These are phyloP conservation scores for Sparus aurata DNA, from an alignment of 2,797 vertebrate species.

Conservation along the genomic window DNA sequence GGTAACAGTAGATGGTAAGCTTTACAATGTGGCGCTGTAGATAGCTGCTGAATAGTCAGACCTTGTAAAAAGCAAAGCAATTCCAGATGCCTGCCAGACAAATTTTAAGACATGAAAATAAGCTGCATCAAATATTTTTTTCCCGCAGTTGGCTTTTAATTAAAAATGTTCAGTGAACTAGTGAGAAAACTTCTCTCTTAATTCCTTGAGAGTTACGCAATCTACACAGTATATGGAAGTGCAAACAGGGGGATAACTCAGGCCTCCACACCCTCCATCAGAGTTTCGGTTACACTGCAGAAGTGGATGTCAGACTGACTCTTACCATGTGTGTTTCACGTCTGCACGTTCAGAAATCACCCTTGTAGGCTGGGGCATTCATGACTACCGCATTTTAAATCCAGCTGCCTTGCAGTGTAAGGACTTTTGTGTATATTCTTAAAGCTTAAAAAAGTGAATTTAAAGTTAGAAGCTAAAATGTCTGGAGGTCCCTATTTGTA, in stretches of 20 bases:
- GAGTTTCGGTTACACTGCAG: background rate
- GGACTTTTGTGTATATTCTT: conserved; percentile 16
- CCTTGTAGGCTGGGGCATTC: background rate
- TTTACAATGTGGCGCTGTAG: background rate
- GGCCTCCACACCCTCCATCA: background rate
- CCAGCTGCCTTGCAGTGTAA: too few species aligned
- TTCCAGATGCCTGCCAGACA: background rate
- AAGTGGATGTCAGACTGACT: background rate
- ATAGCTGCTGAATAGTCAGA: background rate
- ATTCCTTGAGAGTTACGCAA: background rate
- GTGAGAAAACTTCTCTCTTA: background rate
- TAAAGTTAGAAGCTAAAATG: too few species aligned
- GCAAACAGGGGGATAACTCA: background rate
- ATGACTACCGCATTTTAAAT: too few species aligned
- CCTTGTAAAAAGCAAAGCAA: background rate
- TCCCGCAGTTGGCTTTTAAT: background rate
- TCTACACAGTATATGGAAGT: background rate
- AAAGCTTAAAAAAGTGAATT: too few species aligned
- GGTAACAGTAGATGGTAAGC: background rate
- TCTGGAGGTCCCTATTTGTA: conserved; percentile 16
- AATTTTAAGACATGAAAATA: background rate
- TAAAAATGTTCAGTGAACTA: background rate
- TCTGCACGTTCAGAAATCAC: background rate
- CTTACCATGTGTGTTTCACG: background rate
- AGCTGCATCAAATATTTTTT: background rate